Conservation (phyloP, 1,140 invertebrate genomes). For the Chlorops oryzae region DNA sequence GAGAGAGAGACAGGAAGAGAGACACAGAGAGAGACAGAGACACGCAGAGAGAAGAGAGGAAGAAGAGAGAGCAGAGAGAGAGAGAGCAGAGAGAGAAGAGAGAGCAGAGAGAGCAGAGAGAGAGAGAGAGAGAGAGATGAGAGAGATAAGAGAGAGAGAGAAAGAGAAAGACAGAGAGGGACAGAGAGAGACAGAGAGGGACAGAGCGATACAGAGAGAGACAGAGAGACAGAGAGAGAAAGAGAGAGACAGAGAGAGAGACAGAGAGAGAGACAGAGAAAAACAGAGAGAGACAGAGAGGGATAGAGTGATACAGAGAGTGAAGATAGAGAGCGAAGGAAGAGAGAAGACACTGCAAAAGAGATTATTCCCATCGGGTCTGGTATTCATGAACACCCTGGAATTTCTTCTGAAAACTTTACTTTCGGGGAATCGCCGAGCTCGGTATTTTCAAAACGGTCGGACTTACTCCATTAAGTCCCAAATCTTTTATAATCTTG, state of each 20-base stretch:
- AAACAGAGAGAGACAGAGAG: neutral
- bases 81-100: neutral
- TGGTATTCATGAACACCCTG: too few relatives aligned
- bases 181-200: neutral
- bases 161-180: neutral
- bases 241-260: neutral
- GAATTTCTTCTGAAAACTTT: too few relatives aligned
- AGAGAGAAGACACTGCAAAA: neutral
- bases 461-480: neutral
- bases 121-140: neutral
- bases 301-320: neutral
- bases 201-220: neutral
- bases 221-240: neutral
- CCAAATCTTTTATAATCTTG: neutral
- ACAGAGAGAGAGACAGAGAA: neutral
- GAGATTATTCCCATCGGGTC: too few relatives aligned
- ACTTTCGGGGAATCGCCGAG: too few relatives aligned
- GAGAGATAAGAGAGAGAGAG: neutral
- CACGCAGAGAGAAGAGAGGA: neutral
- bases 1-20: neutral
- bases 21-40: neutral
- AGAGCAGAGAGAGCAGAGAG: neutral
- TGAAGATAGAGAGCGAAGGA: neutral
- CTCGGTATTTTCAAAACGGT: too few relatives aligned
- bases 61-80: neutral